Evolutionary conservation across 1,140 invertebrate species (phyloP).

Genomic region (Trichonephila clavipes): DNA sequence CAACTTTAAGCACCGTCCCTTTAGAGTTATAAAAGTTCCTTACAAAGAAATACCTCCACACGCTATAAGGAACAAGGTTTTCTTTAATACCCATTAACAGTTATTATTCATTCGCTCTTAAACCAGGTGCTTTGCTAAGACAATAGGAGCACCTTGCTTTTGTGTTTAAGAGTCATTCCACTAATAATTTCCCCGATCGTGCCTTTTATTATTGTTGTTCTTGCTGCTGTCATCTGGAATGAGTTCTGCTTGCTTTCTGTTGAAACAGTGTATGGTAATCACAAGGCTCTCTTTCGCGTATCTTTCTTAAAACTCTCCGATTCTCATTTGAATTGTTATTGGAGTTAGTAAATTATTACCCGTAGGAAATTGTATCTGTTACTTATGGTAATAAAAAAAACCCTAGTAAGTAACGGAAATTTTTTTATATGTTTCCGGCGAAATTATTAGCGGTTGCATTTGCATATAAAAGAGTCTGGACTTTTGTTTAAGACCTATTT

Average conservation of each 20-base stretch:
- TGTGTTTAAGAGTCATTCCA: neutral
- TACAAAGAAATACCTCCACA: neutral
- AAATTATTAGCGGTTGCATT: neutral
- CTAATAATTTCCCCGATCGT: neutral
- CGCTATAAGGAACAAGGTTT: neutral
- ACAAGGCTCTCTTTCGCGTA: neutral
- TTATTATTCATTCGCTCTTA: constrained; percentile 21
- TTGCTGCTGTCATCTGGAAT: neutral
- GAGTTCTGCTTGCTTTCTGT: neutral
- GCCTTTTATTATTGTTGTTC: neutral
- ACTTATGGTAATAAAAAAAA: constrained; percentile 5
- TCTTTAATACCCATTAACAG: neutral
- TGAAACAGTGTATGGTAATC: constrained; percentile 33
- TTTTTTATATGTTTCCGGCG: constrained; percentile 4
- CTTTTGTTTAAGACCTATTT: neutral
- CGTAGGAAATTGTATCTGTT: neutral
- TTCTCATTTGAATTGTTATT: neutral
- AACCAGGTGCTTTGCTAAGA: neutral
- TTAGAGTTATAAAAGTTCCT: neutral
- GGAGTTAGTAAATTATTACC: neutral
- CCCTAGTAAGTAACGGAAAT: neutral
- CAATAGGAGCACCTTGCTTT: neutral
- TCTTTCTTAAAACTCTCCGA: neutral
- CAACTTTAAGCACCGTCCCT: neutral
- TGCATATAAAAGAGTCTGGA: neutral